These are phyloP conservation scores for Cataglyphis cursor DNA, from an alignment of 2,888 invertebrate genomes.

Conservation along the genomic window DNA sequence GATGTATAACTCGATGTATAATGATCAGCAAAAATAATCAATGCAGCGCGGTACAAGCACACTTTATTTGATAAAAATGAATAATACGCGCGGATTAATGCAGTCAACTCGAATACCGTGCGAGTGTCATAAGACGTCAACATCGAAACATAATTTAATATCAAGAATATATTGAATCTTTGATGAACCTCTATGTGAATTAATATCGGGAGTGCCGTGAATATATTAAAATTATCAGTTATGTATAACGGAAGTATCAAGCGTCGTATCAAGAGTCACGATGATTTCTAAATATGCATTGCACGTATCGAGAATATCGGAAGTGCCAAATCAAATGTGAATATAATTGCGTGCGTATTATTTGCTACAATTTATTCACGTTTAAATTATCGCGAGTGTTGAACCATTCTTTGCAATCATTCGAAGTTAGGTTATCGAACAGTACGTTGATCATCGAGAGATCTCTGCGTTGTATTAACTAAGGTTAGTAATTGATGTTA, in stretches of 20 bases:
- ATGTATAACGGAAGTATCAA: background rate
- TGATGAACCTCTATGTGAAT: background rate
- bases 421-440: background rate
- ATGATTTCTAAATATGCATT: background rate
- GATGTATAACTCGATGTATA: too few relatives aligned
- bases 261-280: background rate
- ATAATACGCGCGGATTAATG: background rate
- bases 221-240: background rate
- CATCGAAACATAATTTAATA: background rate
- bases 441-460: background rate
- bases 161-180: background rate
- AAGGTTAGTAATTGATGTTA: background rate
- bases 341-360: background rate
- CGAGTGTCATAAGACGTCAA: background rate
- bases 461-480: background rate
- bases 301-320: background rate
- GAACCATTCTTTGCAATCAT: background rate
- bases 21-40: too few relatives aligned
- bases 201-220: background rate
- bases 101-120: background rate
- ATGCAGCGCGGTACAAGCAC: background rate
- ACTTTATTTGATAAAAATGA: background rate
- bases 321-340: background rate
- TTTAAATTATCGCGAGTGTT: constrained; percentile 4
- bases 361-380: background rate